Conservation (phyloP, 2,113 vertebrate species). For the Pelecanoides urinatrix region DNA sequence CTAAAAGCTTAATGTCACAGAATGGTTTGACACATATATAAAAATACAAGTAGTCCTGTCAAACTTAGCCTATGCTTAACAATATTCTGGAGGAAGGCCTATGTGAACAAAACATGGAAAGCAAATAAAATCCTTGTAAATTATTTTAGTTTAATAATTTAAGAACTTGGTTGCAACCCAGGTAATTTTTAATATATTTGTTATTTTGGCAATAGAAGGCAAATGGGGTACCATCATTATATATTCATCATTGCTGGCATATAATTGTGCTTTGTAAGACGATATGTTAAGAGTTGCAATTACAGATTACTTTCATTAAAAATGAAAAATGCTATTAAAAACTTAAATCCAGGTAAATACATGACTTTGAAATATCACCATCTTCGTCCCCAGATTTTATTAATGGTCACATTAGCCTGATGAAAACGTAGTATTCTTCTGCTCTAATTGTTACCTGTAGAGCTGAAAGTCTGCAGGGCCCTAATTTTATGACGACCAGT, state of each 20-base stretch:
- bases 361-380: not conserved
- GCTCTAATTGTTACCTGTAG: not conserved
- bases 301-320: slow-evolving; percentile 1
- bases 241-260: not conserved
- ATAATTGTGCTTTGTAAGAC: not conserved
- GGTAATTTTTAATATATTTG: slow-evolving; percentile 13
- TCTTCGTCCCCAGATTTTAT: not conserved
- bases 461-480: not conserved
- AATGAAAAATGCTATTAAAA: slow-evolving; percentile 4
- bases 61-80: not conserved
- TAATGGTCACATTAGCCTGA: not conserved
- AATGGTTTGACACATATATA: not conserved
- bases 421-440: not conserved
- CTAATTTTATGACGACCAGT: slow-evolving; percentile 22
- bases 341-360: not conserved
- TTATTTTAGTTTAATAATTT: not conserved
- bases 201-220: not conserved
- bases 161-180: not conserved
- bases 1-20: not conserved
- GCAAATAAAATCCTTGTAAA: not conserved
- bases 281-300: not conserved
- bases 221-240: not conserved
- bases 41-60: not conserved
- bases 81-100: not conserved
- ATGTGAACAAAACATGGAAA: not conserved